These are phyloP conservation scores for Alethe castanea DNA, from an alignment of 2,113 vertebrate species.

Conservation along the genomic window DNA sequence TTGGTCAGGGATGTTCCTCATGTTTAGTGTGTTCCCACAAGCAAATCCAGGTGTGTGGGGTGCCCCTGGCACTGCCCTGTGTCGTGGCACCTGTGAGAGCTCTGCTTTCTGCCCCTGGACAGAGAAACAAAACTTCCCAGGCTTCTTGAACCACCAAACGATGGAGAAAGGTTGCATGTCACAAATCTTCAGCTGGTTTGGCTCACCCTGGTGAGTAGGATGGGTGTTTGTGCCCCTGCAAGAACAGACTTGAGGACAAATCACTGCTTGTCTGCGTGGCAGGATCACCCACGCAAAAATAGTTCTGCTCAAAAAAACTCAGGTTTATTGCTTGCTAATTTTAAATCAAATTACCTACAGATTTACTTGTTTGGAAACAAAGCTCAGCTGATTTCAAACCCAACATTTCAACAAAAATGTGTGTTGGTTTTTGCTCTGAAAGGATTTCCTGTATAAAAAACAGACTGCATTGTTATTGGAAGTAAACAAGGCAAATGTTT, in stretches of 20 bases:
- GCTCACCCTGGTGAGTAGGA: neutral
- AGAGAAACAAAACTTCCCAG: neutral
- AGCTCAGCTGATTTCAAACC: neutral
- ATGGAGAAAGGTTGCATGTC: neutral
- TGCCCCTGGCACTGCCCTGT: accelerated
- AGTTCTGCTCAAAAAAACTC: neutral
- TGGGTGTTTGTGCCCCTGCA: neutral
- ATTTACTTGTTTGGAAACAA: neutral
- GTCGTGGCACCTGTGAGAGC: neutral
- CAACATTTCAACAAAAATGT: neutral
- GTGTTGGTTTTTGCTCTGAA: neutral
- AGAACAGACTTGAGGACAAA: neutral
- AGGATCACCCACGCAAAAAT: neutral
- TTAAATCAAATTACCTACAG: neutral
- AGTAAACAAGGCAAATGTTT: conserved; percentile 24
- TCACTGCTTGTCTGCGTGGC: neutral
- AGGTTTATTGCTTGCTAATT: neutral
- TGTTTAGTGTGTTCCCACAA: neutral
- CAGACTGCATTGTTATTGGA: neutral
- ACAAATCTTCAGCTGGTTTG: neutral
- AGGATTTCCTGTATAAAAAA: neutral
- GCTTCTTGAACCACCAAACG: neutral
- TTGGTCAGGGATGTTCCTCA: neutral
- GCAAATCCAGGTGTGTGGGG: neutral
- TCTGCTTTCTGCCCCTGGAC: neutral